These are phyloP conservation scores for Vultur gryphus DNA, from an alignment of 2,797 vertebrate species.

Conservation along the genomic window DNA sequence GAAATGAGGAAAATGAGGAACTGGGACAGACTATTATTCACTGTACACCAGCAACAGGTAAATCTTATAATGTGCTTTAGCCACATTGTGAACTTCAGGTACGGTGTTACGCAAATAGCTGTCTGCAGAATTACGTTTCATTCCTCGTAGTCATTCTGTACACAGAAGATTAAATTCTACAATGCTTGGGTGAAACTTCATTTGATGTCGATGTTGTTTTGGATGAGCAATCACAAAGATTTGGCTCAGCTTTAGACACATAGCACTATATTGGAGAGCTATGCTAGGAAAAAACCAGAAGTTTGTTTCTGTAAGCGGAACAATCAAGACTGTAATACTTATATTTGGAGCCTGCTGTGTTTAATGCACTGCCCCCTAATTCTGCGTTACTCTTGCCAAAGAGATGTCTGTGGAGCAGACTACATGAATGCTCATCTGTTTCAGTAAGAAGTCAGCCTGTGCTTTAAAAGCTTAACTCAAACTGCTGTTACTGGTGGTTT, in stretches of 20 bases:
- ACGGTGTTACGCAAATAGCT: background rate
- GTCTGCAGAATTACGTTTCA: background rate
- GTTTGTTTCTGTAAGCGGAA: background rate
- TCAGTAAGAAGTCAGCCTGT: background rate
- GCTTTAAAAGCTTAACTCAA: background rate
- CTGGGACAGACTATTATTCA: slow-evolving; percentile 87
- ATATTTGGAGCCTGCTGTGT: background rate
- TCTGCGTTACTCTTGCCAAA: background rate
- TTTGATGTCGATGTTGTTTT: background rate
- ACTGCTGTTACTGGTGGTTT: background rate
- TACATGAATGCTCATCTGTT: background rate
- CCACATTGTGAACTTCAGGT: background rate
- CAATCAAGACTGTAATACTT: background rate
- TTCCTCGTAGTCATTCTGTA: background rate
- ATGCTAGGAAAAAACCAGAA: background rate
- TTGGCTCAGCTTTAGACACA: background rate
- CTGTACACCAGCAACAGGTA: slow-evolving; percentile 94
- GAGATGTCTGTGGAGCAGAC: background rate
- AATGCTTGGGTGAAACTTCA: background rate
- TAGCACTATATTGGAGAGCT: background rate
- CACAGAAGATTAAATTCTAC: background rate
- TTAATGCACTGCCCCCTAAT: background rate
- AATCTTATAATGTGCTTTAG: background rate
- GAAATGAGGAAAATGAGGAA: slow-evolving; percentile 79
- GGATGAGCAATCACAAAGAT: background rate